These are phyloP conservation scores for Potorous gilbertii DNA, from an alignment of 2,797 vertebrate species.

Conservation along the genomic window DNA sequence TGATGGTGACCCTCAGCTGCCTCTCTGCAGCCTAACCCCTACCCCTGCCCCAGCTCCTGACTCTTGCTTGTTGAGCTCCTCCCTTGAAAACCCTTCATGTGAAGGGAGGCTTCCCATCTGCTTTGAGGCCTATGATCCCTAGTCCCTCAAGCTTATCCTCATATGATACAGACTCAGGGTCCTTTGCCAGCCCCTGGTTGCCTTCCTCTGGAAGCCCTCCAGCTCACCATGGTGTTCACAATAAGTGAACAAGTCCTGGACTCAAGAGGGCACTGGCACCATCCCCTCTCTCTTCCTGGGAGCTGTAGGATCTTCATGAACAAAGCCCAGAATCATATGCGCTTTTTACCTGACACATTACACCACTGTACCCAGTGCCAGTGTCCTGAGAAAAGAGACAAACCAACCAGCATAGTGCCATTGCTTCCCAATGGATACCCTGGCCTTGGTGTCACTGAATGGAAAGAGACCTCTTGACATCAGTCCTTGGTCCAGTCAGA, in stretches of 20 bases:
- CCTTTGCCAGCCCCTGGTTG: no score
- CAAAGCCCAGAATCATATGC: not conserved
- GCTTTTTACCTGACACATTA: not conserved
- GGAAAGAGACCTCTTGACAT: constrained; percentile 33
- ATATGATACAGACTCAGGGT: not conserved
- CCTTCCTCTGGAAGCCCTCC: not conserved
- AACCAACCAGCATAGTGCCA: not conserved
- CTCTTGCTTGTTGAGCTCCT: not conserved
- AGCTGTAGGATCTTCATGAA: not conserved
- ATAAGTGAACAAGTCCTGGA: no score
- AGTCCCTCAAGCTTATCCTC: not conserved
- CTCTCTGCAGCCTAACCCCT: not conserved
- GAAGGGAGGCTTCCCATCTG: no score
- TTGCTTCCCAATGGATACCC: no score
- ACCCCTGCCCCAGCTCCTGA: not conserved
- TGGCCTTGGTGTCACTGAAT: constrained; percentile 8
- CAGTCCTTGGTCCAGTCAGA: not conserved
- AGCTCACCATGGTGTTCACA: not conserved
- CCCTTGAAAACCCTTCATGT: not conserved
- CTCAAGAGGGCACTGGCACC: no score
- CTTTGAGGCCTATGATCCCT: not conserved
- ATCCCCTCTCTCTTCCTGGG: not conserved
- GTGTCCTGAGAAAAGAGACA: not conserved
- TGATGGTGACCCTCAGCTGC: not conserved
- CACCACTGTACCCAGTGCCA: no score